Percentiles rank a stretch among this genome's conserved stretches.
These are phyloP conservation scores for Drosophila mettleri DNA, from an alignment of 2,888 invertebrate species.

Conservation along the genomic window DNA sequence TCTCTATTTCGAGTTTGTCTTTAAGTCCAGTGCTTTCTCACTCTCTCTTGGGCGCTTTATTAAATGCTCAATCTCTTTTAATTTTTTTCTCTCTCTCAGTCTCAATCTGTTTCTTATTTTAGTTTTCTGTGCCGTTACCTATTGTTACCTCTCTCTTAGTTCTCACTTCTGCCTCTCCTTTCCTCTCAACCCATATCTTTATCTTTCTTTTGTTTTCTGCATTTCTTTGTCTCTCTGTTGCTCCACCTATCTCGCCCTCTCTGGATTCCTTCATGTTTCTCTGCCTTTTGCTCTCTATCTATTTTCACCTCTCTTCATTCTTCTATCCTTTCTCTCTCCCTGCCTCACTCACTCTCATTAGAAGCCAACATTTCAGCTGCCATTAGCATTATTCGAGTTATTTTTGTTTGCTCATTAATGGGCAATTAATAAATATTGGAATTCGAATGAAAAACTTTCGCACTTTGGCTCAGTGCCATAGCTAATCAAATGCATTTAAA, in stretches of 20 bases:
- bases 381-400: not conserved
- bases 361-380: not conserved
- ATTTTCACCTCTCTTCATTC: not conserved
- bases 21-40: too few species aligned
- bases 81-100: too few species aligned
- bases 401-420: not conserved
- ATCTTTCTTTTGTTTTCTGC: too few species aligned
- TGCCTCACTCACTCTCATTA: not conserved
- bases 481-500: slow-evolving; percentile 5
- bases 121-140: too few species aligned
- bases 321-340: not conserved
- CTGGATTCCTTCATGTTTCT: not conserved
- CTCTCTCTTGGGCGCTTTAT: too few species aligned
- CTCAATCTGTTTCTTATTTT: too few species aligned
- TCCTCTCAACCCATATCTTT: not conserved
- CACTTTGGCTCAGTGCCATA: not conserved
- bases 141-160: too few species aligned
- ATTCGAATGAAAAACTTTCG: not conserved
- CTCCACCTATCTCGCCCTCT: not conserved
- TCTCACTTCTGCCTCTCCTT: too few species aligned
- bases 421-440: not conserved
- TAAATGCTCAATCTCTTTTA: too few species aligned
- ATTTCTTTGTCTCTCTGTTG: not conserved
- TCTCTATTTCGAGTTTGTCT: too few species aligned
- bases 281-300: not conserved